Conservation (phyloP, 1,140 invertebrate species). For the Ooceraea biroi region DNA sequence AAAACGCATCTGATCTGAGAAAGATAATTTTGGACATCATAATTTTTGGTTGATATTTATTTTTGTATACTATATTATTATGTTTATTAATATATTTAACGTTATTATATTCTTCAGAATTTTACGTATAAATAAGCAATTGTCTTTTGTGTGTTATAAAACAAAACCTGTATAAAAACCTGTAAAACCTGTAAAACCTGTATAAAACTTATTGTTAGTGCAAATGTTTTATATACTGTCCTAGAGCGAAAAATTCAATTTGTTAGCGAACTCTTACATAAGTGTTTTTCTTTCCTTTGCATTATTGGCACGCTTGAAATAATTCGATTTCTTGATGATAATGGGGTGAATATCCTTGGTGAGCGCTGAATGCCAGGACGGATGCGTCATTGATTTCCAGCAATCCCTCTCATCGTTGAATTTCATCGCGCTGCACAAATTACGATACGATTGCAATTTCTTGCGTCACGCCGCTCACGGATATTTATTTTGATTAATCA, state of each 20-base stretch:
- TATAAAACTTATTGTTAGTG: too few species aligned
- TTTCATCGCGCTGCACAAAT: not conserved
- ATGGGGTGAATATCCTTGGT: conserved; percentile 15
- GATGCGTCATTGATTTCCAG: conserved; percentile 22
- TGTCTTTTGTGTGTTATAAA: too few species aligned
- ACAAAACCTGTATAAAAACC: too few species aligned
- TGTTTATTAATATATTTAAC: not conserved
- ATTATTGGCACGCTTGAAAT: not conserved
- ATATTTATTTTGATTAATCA: conserved; percentile 37
- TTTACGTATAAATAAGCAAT: not conserved
- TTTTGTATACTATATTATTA: too few species aligned
- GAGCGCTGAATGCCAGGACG: not conserved
- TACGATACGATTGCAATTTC: not conserved
- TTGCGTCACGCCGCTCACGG: conserved; percentile 7
- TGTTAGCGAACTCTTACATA: too few species aligned
- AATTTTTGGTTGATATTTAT: not conserved
- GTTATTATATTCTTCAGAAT: not conserved
- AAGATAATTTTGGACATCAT: not conserved
- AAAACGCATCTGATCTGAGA: not conserved
- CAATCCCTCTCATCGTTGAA: not conserved
- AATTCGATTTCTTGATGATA: not conserved
- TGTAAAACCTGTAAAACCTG: too few species aligned
- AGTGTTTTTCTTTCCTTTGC: not conserved
- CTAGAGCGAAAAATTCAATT: too few species aligned
- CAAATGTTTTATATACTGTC: too few species aligned